phyloP scores from a whole-genome alignment of 1,140 invertebrate genomes.

The Apis laboriosa region DNA sequence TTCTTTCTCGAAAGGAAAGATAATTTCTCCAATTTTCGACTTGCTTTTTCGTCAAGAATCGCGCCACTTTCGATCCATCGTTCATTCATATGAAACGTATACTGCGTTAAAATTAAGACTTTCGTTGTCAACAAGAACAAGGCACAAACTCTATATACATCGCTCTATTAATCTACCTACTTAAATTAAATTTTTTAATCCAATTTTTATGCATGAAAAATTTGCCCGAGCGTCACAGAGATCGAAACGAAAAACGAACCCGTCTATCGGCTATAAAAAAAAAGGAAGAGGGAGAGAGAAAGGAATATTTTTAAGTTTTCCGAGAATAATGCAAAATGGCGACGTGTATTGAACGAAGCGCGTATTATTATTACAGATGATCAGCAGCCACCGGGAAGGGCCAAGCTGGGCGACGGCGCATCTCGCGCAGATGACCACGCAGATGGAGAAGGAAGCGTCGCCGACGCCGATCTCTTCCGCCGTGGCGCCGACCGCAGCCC shows the following conservation, averaged over 20 bases:
- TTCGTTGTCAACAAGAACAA: too few species aligned
- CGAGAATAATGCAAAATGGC: too few species aligned
- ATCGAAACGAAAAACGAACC: too few species aligned
- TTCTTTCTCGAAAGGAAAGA: not conserved
- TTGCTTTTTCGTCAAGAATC: not conserved
- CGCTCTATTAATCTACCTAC: too few species aligned
- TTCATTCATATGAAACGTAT: not conserved
- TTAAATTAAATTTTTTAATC: too few species aligned
- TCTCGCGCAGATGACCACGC: constrained; percentile 75
- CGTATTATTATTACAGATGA: constrained; percentile 69
- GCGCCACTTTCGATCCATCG: not conserved
- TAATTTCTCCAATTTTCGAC: not conserved
- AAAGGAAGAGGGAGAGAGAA: not conserved
- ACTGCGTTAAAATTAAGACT: too few species aligned
- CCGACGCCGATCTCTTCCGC: constrained; percentile 80
- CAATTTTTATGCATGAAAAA: too few species aligned
- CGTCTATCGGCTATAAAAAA: not conserved
- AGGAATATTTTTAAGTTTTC: not conserved
- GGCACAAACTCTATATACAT: too few species aligned
- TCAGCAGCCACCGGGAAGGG: constrained; percentile 75
- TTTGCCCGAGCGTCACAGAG: too few species aligned
- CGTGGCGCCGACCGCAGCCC: constrained; percentile 74
- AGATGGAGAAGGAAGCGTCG: constrained; percentile 77
- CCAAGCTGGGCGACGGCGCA: constrained; percentile 76
- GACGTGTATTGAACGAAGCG: too few species aligned